These are phyloP conservation scores for Conistra vaccinii DNA, from an alignment of 2,888 invertebrate species.

Conservation along the genomic window DNA sequence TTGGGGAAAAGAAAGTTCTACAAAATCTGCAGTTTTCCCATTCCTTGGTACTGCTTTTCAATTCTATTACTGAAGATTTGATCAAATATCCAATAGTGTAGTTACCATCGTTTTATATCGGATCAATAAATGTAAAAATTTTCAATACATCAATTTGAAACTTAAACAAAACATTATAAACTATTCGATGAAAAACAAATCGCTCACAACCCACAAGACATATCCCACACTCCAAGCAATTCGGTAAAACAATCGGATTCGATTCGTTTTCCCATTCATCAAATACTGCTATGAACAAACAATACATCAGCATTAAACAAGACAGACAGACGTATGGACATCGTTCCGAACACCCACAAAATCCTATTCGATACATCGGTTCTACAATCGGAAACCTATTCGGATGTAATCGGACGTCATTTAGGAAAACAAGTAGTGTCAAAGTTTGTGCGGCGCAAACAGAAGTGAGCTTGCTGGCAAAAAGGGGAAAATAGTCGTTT, in stretches of 20 bases:
- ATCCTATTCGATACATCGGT: conserved; percentile 53
- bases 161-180: conserved; percentile 12
- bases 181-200: conserved; percentile 22
- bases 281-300: conserved; percentile 48
- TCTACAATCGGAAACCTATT: conserved; percentile 43
- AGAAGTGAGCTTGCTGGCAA: not conserved
- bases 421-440: conserved; percentile 32
- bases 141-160: conserved; percentile 16
- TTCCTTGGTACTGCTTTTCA: not conserved
- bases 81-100: not conserved
- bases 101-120: not conserved
- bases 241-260: conserved; percentile 45
- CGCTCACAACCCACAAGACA: conserved; percentile 7
- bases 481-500: not conserved
- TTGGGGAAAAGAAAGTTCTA: not conserved
- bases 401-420: conserved; percentile 37
- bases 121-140: not conserved
- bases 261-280: conserved; percentile 52
- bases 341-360: conserved; percentile 50
- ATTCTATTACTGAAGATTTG: not conserved
- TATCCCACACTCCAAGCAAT: conserved; percentile 22
- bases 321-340: conserved; percentile 53
- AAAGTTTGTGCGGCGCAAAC: conserved; percentile 11
- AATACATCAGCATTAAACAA: conserved; percentile 60
- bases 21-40: not conserved